These are phyloP conservation scores for Desoria tigrina DNA, from an alignment of 2,888 invertebrate genomes.

Conservation along the genomic window DNA sequence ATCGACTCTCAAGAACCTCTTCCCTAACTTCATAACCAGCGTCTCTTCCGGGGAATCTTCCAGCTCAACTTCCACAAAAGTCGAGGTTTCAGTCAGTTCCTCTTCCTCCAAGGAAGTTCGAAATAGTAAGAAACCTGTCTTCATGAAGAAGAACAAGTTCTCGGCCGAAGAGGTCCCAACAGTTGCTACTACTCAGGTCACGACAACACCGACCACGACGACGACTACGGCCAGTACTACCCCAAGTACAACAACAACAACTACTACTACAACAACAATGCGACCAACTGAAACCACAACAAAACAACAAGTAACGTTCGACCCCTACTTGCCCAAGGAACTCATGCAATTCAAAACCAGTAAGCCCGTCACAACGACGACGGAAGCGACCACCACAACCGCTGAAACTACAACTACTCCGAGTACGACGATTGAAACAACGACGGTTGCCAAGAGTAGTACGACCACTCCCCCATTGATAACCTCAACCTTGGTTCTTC, in stretches of 20 bases:
- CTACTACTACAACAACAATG: conserved; percentile 20
- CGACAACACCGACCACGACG: conserved; percentile 23
- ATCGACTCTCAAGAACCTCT: conserved; percentile 7
- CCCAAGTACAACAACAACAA: conserved; percentile 22
- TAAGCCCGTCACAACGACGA: conserved; percentile 5
- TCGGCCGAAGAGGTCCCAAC: conserved; percentile 19
- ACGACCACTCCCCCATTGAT: background rate
- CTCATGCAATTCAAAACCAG: background rate
- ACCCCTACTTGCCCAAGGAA: conserved; percentile 35
- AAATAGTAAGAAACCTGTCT: background rate
- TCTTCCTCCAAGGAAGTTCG: conserved; percentile 7
- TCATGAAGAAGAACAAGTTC: background rate
- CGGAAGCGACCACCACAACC: conserved; percentile 8
- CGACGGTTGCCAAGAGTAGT: background rate
- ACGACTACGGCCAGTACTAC: conserved; percentile 26
- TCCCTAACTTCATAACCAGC: conserved; percentile 7
- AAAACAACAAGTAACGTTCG: conserved; percentile 17
- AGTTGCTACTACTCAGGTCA: background rate
- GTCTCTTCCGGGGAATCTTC: background rate
- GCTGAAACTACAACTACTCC: conserved; percentile 6
- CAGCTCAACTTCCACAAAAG: conserved; percentile 11
- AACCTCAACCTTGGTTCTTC: no score
- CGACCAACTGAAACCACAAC: conserved; percentile 27
- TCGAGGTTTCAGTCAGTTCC: background rate
- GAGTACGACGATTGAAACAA: background rate